Conservation (phyloP, 2,113 vertebrate genomes). For the Hypanus sabinus region DNA sequence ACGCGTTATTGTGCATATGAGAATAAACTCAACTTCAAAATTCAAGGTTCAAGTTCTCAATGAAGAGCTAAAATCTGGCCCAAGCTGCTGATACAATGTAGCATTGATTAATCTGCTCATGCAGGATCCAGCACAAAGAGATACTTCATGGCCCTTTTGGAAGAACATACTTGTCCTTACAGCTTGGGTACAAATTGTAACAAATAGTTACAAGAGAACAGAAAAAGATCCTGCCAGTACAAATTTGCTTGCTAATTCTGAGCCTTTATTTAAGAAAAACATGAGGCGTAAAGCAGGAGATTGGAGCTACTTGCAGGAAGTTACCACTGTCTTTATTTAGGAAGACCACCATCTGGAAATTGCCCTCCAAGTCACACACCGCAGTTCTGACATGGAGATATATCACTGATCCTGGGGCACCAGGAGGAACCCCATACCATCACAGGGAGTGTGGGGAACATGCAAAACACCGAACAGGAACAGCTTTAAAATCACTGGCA, state of each 20-base stretch:
- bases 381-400: too few relatives aligned
- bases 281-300: neutral
- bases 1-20: too few relatives aligned
- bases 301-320: neutral
- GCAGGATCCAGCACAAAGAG: neutral
- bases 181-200: neutral
- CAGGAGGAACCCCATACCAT: too few relatives aligned
- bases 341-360: neutral
- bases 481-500: too few relatives aligned
- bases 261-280: neutral
- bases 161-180: conserved; percentile 16
- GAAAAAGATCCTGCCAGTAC: neutral
- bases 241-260: neutral
- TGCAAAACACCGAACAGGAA: too few relatives aligned
- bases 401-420: too few relatives aligned
- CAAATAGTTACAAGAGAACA: neutral
- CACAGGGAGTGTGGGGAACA: too few relatives aligned
- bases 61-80: neutral
- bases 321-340: neutral
- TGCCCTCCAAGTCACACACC: too few relatives aligned
- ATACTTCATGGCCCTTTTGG: neutral
- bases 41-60: neutral
- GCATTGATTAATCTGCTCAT: conserved; percentile 12
- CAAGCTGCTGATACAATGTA: conserved; percentile 3
- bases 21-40: too few relatives aligned